Evolutionary conservation across 2,113 vertebrate species (phyloP).

Genomic region (Takifugu flavidus): DNA sequence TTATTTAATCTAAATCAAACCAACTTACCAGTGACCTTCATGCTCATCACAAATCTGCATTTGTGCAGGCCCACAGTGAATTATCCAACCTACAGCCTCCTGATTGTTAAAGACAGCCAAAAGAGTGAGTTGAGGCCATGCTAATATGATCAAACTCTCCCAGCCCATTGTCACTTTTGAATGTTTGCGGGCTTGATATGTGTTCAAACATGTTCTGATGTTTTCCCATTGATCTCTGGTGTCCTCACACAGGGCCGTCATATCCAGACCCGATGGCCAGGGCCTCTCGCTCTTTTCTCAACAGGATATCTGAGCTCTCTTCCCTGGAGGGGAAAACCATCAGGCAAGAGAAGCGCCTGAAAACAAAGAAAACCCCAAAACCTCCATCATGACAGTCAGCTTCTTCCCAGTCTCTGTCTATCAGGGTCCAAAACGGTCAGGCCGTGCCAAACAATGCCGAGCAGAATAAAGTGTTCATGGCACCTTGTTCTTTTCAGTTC

Average conservation of each 20-base stretch:
- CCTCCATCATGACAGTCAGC: slow-evolving; percentile 61
- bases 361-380: slow-evolving; percentile 59
- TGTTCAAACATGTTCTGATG: neutral
- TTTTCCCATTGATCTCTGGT: neutral
- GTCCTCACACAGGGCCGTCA: slow-evolving; percentile 44
- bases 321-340: slow-evolving; percentile 65
- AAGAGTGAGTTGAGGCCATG: neutral
- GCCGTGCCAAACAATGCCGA: slow-evolving; percentile 54
- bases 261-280: slow-evolving; percentile 67
- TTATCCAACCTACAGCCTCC: slow-evolving; percentile 43
- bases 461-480: slow-evolving; percentile 18
- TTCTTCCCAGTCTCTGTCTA: slow-evolving; percentile 30
- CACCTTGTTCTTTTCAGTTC: slow-evolving; percentile 45
- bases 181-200: neutral
- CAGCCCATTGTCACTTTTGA: neutral
- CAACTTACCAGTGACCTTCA: neutral
- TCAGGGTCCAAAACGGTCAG: slow-evolving; percentile 36
- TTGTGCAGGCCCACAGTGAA: slow-evolving; percentile 62
- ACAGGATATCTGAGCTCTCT: slow-evolving; percentile 71
- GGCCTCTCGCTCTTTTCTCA: slow-evolving; percentile 63
- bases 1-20: slow-evolving; percentile 17
- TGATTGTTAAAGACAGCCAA: slow-evolving; percentile 48
- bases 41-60: slow-evolving; percentile 14
- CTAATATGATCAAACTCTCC: neutral
- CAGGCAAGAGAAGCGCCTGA: slow-evolving; percentile 69